These are phyloP conservation scores for Notechis scutatus DNA, from an alignment of 2,113 vertebrate species.

Conservation along the genomic window DNA sequence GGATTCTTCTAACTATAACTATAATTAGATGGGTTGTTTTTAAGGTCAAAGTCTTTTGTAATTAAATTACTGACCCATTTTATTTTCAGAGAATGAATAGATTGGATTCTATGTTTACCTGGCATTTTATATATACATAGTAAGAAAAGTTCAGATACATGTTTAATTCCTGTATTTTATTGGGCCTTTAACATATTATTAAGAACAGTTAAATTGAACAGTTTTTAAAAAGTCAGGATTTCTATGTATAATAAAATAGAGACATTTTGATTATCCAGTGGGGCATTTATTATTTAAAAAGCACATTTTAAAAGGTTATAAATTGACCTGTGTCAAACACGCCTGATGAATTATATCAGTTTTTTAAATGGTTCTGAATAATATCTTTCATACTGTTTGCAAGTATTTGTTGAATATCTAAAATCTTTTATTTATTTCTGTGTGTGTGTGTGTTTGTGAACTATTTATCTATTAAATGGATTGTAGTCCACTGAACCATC, in stretches of 20 bases:
- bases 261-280: background rate
- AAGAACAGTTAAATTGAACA: background rate
- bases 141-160: background rate
- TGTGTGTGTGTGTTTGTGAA: background rate
- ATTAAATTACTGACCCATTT: background rate
- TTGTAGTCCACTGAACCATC: background rate
- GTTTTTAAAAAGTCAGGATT: background rate
- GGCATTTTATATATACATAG: background rate
- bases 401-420: background rate
- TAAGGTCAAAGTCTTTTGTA: background rate
- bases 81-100: background rate
- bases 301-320: background rate
- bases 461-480: background rate
- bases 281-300: background rate
- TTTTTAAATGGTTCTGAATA: background rate
- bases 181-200: background rate
- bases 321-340: background rate
- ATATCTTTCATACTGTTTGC: background rate
- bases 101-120: background rate
- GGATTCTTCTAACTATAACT: background rate
- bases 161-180: background rate
- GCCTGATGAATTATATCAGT: background rate
- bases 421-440: background rate
- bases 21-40: background rate
- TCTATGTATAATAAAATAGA: background rate